A percentile compares a stretch with the other conserved stretches of the same genome.
Conservation (phyloP, 2,113 vertebrate species). For the Micronycteris hirsuta region DNA sequence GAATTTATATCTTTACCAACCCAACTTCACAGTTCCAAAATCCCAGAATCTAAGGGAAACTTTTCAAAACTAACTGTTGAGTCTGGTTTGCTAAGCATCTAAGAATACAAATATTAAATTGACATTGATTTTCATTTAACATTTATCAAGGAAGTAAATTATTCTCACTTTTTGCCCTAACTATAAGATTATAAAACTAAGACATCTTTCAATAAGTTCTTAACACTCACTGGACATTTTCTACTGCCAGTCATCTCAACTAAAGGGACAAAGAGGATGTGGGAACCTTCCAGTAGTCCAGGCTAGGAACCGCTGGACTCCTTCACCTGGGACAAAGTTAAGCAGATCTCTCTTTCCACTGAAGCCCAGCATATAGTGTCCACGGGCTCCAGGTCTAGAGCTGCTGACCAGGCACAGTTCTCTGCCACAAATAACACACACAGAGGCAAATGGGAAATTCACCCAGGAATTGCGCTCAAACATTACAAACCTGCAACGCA, state of each 20-base stretch:
- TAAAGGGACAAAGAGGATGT: constrained; percentile 88
- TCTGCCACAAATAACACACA: constrained; percentile 97
- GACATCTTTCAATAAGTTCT: constrained; percentile 84
- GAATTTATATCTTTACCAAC: background rate
- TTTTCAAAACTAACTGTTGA: constrained; percentile 56
- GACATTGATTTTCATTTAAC: constrained; percentile 62
- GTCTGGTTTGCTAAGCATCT: constrained; percentile 65
- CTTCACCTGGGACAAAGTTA: constrained; percentile 93
- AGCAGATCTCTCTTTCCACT: constrained; percentile 95
- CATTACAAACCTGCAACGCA: constrained; percentile 83
- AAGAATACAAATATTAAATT: constrained; percentile 43
- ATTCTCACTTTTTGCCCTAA: constrained; percentile 72
- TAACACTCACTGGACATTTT: constrained; percentile 87
- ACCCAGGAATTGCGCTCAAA: constrained; percentile 86
- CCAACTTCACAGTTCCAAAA: constrained; percentile 75
- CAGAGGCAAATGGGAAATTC: constrained; percentile 98
- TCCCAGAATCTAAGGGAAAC: constrained; percentile 67
- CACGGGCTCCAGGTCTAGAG: constrained; percentile 95
- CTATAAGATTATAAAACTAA: constrained; percentile 79
- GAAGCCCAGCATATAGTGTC: constrained; percentile 91
- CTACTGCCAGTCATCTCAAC: constrained; percentile 85
- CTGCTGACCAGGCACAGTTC: constrained; percentile 90
- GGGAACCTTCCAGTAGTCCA: constrained; percentile 97
- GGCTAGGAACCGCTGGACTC: constrained; percentile 96
- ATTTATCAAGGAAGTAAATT: constrained; percentile 58